These are phyloP conservation scores for Phoxinus phoxinus DNA, from an alignment of 2,113 vertebrate genomes.

Conservation along the genomic window DNA sequence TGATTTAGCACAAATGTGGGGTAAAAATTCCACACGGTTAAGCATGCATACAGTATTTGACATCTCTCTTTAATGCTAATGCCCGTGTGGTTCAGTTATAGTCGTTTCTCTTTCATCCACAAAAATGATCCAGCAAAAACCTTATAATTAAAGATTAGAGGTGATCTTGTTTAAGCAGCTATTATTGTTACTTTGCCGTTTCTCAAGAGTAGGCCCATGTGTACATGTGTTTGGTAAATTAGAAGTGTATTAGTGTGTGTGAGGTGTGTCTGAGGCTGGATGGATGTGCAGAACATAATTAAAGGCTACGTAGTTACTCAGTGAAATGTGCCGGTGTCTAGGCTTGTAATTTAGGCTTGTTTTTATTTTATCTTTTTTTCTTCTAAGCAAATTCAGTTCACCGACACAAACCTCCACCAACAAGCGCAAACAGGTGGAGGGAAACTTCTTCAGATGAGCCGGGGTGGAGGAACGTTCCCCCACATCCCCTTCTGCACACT, in stretches of 20 bases:
- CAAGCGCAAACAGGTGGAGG: constrained; percentile 56
- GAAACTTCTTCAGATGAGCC: constrained; percentile 62
- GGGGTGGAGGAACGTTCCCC: constrained; percentile 64
- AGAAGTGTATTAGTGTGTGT: constrained; percentile 59
- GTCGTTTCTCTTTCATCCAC: constrained; percentile 4
- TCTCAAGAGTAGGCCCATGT: constrained; percentile 41
- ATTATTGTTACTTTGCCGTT: not conserved
- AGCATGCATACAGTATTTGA: too few species aligned
- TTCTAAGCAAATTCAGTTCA: constrained; percentile 61
- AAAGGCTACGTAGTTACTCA: constrained; percentile 38
- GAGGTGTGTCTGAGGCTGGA: constrained; percentile 41
- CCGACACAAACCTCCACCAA: constrained; percentile 50
- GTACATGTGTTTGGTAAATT: constrained; percentile 63
- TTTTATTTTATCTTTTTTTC: constrained; percentile 50
- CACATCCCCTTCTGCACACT: constrained; percentile 47
- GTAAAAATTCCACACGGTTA: not conserved
- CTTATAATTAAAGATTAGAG: not conserved
- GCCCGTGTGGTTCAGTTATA: not conserved
- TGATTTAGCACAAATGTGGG: not conserved
- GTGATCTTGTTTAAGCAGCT: constrained; percentile 13
- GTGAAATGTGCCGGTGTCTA: not conserved
- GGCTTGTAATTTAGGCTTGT: constrained; percentile 39
- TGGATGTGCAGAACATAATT: constrained; percentile 30
- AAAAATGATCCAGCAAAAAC: not conserved
- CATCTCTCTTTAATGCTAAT: not conserved